Evolutionary conservation across 2,888 invertebrate species (phyloP).

Genomic region (Drosophila subquinaria): DNA sequence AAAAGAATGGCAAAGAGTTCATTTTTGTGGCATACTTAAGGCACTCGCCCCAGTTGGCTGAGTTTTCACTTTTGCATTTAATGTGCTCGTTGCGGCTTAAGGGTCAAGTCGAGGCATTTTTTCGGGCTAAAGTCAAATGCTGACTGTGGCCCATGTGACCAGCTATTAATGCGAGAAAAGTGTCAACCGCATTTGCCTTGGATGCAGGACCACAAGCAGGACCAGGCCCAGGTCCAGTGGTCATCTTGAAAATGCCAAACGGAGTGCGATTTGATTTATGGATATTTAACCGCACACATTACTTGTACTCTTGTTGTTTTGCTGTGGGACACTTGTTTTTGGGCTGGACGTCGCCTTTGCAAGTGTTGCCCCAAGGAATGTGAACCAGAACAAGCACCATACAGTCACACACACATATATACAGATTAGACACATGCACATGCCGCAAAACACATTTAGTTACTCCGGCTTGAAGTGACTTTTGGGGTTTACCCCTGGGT

Average conservation of each 20-base stretch:
- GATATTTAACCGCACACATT: constrained; percentile 85
- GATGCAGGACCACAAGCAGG: constrained; percentile 23
- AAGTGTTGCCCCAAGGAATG: constrained; percentile 63
- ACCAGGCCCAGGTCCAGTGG: constrained; percentile 54
- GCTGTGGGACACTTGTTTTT: constrained; percentile 58
- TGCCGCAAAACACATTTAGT: constrained; percentile 58
- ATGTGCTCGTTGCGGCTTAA: constrained; percentile 79
- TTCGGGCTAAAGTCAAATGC: constrained; percentile 56
- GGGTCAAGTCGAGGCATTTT: constrained; percentile 78
- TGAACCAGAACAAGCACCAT: constrained; percentile 20
- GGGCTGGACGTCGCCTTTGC: constrained; percentile 63
- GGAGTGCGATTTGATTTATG: constrained; percentile 84
- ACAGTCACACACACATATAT: constrained; percentile 29
- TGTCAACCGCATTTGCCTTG: constrained; percentile 81
- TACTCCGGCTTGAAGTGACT: constrained; percentile 63
- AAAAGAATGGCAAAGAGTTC: constrained; percentile 33
- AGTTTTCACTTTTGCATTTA: constrained; percentile 75
- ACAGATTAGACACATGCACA: constrained; percentile 45
- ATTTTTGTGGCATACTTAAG: constrained; percentile 50
- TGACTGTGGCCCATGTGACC: constrained; percentile 37
- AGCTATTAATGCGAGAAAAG: constrained; percentile 77
- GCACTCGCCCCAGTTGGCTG: constrained; percentile 29
- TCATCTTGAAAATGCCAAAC: constrained; percentile 77
- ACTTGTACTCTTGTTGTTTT: constrained; percentile 57
- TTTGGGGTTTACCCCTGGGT: constrained; percentile 50